These are phyloP conservation scores for Achatina immaculata DNA, from an alignment of 1,140 invertebrate genomes.

Conservation along the genomic window DNA sequence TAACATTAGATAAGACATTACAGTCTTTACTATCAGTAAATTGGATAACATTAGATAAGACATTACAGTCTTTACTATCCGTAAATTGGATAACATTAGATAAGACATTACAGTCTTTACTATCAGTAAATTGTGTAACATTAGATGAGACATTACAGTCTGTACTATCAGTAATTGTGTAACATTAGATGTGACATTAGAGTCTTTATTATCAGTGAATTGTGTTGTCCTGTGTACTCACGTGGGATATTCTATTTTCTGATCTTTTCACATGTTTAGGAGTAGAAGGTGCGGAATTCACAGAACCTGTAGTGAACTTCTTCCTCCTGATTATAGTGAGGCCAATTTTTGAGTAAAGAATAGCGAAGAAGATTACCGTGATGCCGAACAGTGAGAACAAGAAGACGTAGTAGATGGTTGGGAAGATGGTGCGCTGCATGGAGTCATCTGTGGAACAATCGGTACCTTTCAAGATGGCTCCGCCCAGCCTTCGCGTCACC, in stretches of 20 bases:
- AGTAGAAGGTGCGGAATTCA: not conserved
- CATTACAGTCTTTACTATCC: no score
- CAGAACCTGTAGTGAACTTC: slow-evolving; percentile 33
- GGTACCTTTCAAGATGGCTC: slow-evolving; percentile 44
- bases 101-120: no score
- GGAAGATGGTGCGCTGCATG: slow-evolving; percentile 56
- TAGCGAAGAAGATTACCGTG: slow-evolving; percentile 58
- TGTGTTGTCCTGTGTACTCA: no score
- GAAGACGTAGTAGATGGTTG: slow-evolving; percentile 63
- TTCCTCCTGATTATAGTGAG: slow-evolving; percentile 53
- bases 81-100: no score
- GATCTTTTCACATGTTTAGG: not conserved
- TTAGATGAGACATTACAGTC: no score
- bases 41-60: no score
- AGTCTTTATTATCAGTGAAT: no score
- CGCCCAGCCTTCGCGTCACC: not conserved
- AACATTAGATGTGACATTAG: no score
- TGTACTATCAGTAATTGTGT: no score
- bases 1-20: no score
- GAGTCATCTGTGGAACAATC: slow-evolving; percentile 66
- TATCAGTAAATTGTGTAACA: no score
- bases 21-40: no score
- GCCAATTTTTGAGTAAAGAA: slow-evolving; percentile 61
- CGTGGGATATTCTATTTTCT: not conserved
- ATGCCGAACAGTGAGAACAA: slow-evolving; percentile 59